phyloP scores from a whole-genome alignment of 2,797 vertebrate genomes.

The Gallirallus australis region DNA sequence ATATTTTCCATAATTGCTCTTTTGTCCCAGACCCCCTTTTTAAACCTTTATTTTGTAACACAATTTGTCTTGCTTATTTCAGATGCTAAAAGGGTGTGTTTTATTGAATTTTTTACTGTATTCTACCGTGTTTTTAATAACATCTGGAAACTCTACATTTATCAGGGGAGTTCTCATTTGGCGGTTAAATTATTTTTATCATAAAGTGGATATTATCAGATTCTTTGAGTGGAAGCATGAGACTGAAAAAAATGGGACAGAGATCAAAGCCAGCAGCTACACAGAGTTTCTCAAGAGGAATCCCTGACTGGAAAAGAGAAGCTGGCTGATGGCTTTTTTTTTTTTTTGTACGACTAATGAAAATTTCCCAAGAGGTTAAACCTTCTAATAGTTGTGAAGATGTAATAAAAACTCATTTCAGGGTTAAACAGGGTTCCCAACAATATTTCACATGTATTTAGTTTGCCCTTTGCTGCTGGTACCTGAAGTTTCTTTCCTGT shows the following conservation, averaged over 20 bases:
- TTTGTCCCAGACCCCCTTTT: not conserved
- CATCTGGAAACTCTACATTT: slow-evolving; percentile 1
- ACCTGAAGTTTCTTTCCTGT: not conserved
- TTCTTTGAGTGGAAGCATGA: not conserved
- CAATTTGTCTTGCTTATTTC: not conserved
- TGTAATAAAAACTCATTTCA: slow-evolving; percentile 17
- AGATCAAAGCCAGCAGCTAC: slow-evolving; percentile 46
- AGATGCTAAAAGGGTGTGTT: not conserved
- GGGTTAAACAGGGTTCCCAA: not conserved
- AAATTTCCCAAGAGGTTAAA: slow-evolving; percentile 33
- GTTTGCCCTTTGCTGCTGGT: not conserved
- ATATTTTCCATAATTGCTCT: not conserved
- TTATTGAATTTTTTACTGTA: not conserved
- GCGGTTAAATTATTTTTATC: slow-evolving; percentile 47
- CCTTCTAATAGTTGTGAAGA: slow-evolving; percentile 3
- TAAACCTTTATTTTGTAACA: not conserved
- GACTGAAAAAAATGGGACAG: slow-evolving; percentile 46
- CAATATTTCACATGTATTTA: not conserved
- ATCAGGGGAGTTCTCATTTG: slow-evolving; percentile 17
- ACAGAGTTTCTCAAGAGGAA: slow-evolving; percentile 7
- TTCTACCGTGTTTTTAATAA: not conserved
- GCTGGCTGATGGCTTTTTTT: not conserved
- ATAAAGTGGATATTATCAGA: slow-evolving; percentile 9
- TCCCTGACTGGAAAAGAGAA: not conserved
- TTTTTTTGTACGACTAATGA: slow-evolving; percentile 15